Percentiles rank a stretch among this genome's conserved stretches.
Conservation (phyloP, 2,797 vertebrate species). For the Pseudochirops cupreus region DNA sequence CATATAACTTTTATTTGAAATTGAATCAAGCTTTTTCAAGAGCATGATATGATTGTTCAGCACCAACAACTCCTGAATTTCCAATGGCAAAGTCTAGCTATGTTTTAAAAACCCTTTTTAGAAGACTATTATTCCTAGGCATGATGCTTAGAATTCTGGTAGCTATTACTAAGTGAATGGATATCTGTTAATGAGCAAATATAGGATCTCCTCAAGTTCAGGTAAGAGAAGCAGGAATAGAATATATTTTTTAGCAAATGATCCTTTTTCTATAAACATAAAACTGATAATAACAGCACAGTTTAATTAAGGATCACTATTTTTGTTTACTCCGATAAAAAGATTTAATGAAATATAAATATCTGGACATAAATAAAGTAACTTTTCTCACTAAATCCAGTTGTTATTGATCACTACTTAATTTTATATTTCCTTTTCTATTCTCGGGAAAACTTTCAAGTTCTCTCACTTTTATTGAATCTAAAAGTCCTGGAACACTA, state of each 20-base stretch:
- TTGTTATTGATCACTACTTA: background rate
- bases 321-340: background rate
- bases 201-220: background rate
- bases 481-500: too few relatives aligned
- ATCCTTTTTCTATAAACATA: background rate
- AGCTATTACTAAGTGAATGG: background rate
- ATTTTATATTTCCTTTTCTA: background rate
- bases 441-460: background rate
- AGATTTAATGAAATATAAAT: background rate
- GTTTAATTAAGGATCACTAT: background rate
- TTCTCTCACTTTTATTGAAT: too few relatives aligned
- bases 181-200: background rate
- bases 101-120: background rate
- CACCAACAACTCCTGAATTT: background rate
- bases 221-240: background rate
- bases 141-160: background rate
- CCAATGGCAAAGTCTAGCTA: background rate
- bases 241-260: background rate
- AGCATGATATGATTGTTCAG: background rate
- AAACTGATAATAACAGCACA: background rate
- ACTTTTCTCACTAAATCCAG: background rate
- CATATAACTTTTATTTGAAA: background rate
- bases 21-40: background rate
- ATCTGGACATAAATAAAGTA: background rate
- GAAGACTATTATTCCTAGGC: background rate